phyloP scores from a whole-genome alignment of 2,888 invertebrate genomes.

The Myopa testacea region DNA sequence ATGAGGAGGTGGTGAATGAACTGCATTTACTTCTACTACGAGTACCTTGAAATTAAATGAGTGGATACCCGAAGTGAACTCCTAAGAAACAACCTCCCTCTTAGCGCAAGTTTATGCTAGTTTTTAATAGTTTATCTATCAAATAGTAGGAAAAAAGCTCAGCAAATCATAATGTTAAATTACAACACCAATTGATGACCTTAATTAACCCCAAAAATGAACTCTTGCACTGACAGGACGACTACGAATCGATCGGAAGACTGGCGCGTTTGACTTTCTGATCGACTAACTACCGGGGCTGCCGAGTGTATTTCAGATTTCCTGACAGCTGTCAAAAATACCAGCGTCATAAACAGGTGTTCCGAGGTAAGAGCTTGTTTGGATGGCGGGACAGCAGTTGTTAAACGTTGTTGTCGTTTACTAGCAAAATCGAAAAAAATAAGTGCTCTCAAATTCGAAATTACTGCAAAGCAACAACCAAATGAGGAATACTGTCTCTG shows the following conservation, averaged over 20 bases:
- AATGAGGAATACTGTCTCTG: too few relatives aligned
- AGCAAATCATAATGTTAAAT: slow-evolving; percentile 55
- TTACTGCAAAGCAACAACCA: too few relatives aligned
- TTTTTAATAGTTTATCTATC: slow-evolving; percentile 55
- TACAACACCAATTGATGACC: slow-evolving; percentile 59
- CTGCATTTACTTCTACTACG: too few relatives aligned
- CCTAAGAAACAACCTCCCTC: too few relatives aligned
- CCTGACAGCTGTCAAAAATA: not conserved
- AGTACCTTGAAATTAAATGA: too few relatives aligned
- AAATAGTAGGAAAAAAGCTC: slow-evolving; percentile 35
- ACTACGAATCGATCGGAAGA: not conserved
- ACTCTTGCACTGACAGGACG: slow-evolving; percentile 54
- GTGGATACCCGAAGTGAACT: too few relatives aligned
- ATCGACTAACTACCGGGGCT: not conserved
- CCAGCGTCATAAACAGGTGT: not conserved
- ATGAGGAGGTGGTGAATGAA: too few relatives aligned
- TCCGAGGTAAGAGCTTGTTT: too few relatives aligned
- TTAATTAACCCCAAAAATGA: slow-evolving; percentile 58
- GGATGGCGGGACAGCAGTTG: too few relatives aligned
- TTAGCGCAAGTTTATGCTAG: slow-evolving; percentile 35
- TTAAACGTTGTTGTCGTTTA: too few relatives aligned
- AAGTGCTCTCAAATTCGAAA: too few relatives aligned
- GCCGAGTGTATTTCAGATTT: not conserved
- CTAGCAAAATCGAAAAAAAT: too few relatives aligned
- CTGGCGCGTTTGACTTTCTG: not conserved